Conservation (phyloP, 2,888 invertebrate genomes). For the Griposia aprilina region DNA sequence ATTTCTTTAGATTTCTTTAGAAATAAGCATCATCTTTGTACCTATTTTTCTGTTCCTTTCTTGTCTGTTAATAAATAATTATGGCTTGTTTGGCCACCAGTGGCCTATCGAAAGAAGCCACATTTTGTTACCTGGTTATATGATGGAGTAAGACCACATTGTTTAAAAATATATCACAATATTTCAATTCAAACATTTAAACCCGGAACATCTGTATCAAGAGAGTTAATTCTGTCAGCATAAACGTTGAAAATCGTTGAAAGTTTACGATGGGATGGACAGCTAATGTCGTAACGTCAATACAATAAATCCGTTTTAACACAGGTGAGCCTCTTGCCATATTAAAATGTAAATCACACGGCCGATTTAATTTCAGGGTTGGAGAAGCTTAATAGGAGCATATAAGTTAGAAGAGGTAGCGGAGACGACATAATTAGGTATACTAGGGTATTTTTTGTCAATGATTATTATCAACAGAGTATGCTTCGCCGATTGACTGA, state of each 20-base stretch:
- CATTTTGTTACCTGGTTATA: background rate
- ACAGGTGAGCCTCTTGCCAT: constrained; percentile 88
- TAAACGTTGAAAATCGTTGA: constrained; percentile 67
- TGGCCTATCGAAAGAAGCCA: background rate
- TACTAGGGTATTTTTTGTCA: background rate
- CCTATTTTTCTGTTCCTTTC: no score
- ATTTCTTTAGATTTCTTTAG: no score
- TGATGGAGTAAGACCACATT: background rate
- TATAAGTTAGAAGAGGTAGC: constrained; percentile 66
- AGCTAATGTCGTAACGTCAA: constrained; percentile 82
- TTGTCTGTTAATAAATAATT: no score
- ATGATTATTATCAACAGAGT: constrained; percentile 6
- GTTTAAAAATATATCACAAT: background rate
- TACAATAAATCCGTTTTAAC: constrained; percentile 87
- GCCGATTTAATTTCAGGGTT: constrained; percentile 89
- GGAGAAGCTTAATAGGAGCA: constrained; percentile 80
- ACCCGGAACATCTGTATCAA: constrained; percentile 25
- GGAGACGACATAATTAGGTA: constrained; percentile 21
- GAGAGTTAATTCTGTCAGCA: constrained; percentile 72
- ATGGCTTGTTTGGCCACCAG: background rate
- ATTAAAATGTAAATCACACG: constrained; percentile 90
- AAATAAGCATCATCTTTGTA: no score
- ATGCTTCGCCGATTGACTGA: background rate
- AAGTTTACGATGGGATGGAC: constrained; percentile 73
- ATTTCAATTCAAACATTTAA: constrained; percentile 10